Percentiles rank a stretch among this genome's conserved stretches.
These are phyloP conservation scores for Monochamus saltuarius DNA, from an alignment of 1,140 invertebrate genomes.

Conservation along the genomic window DNA sequence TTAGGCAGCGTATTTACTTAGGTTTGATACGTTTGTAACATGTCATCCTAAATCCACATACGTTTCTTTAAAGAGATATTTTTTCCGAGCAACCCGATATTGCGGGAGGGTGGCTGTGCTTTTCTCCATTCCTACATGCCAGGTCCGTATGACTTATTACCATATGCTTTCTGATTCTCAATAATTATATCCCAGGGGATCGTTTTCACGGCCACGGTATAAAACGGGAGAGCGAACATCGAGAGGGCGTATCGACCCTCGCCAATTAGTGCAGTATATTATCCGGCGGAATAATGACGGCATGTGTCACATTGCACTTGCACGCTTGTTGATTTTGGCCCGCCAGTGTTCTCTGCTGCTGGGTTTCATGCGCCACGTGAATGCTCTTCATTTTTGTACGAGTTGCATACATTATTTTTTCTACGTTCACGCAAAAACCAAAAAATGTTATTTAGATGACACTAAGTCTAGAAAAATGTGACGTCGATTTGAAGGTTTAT, in stretches of 20 bases:
- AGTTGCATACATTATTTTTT: too few relatives aligned
- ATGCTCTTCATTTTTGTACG: slow-evolving; percentile 9
- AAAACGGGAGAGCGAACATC: slow-evolving; percentile 16
- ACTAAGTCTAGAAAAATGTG: too few relatives aligned
- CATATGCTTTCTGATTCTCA: slow-evolving; percentile 40
- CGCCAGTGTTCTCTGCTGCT: slow-evolving; percentile 10
- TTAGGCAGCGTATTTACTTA: too few relatives aligned
- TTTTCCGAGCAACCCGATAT: too few relatives aligned
- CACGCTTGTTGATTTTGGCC: slow-evolving; percentile 31
- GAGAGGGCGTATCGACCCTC: slow-evolving; percentile 30
- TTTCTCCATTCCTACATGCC: slow-evolving; percentile 15
- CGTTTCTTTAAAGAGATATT: too few relatives aligned
- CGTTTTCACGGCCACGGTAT: slow-evolving; percentile 29
- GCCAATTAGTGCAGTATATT: slow-evolving; percentile 37
- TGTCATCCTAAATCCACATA: too few relatives aligned
- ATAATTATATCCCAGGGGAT: slow-evolving; percentile 40
- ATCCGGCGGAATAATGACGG: slow-evolving; percentile 36
- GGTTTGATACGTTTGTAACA: too few relatives aligned
- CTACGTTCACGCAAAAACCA: too few relatives aligned
- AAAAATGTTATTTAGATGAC: too few relatives aligned
- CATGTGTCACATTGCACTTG: slow-evolving; percentile 39
- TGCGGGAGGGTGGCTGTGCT: too few relatives aligned
- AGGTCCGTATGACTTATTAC: slow-evolving; percentile 32
- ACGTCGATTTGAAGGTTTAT: too few relatives aligned
- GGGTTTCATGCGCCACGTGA: slow-evolving; percentile 16